Conservation (phyloP, 2,113 vertebrate species). For the Sander lucioperca region DNA sequence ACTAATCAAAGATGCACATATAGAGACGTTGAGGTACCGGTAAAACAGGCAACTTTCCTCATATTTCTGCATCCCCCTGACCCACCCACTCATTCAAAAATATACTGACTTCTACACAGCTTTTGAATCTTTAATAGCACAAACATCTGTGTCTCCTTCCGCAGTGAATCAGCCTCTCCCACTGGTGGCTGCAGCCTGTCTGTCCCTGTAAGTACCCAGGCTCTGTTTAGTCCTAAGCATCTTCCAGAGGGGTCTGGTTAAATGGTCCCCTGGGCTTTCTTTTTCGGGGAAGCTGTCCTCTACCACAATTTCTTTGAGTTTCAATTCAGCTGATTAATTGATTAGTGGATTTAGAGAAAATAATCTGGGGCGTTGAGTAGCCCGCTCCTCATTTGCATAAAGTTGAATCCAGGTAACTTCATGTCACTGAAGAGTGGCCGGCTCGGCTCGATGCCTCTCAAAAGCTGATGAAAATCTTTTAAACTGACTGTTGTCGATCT, state of each 20-base stretch:
- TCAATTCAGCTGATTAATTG: slow-evolving; percentile 12
- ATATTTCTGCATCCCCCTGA: slow-evolving; percentile 18
- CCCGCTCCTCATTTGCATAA: too few species aligned
- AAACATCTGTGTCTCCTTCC: slow-evolving; percentile 65
- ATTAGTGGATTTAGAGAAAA: slow-evolving; percentile 17
- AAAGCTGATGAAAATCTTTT: too few species aligned
- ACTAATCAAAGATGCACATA: slow-evolving; percentile 3
- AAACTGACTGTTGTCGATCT: too few species aligned
- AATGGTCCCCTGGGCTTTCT: slow-evolving; percentile 1
- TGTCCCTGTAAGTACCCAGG: slow-evolving; percentile 1
- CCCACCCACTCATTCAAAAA: slow-evolving; percentile 38
- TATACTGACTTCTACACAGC: slow-evolving; percentile 34
- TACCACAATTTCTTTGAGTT: slow-evolving; percentile 3
- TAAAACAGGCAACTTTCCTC: slow-evolving; percentile 20
- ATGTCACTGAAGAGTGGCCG: too few species aligned
- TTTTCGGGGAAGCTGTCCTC: not conserved
- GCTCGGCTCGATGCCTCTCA: too few species aligned
- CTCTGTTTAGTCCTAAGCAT: slow-evolving; percentile 17
- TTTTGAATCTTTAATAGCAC: slow-evolving; percentile 69
- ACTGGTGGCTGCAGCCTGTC: slow-evolving; percentile 9
- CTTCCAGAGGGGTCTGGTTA: slow-evolving; percentile 3
- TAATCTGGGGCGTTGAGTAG: not conserved
- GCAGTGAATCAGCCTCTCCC: slow-evolving; percentile 24
- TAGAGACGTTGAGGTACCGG: not conserved
- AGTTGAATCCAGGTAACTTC: too few species aligned